These are phyloP conservation scores for Esperia sulphurella DNA, from an alignment of 2,888 invertebrate species.

Conservation along the genomic window DNA sequence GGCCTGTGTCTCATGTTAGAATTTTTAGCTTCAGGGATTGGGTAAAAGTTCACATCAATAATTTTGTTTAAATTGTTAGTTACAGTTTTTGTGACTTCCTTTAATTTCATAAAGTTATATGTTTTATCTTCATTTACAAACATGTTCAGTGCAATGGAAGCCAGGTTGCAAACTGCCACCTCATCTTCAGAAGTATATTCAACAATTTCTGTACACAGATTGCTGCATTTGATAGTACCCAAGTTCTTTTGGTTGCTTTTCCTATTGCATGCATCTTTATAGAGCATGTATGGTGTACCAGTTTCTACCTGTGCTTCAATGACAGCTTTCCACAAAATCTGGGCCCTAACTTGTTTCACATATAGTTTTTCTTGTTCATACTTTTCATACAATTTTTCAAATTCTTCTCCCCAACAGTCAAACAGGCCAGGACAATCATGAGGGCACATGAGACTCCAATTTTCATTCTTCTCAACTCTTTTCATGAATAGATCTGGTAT, in stretches of 20 bases:
- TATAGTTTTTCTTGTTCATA: conserved; percentile 91
- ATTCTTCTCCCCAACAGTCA: conserved; percentile 97
- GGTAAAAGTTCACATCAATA: conserved; percentile 98
- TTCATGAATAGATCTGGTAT: conserved; percentile 99
- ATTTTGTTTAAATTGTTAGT: conserved; percentile 97
- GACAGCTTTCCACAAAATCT: conserved; percentile 95
- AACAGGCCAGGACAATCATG: conserved; percentile 93
- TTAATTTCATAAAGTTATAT: conserved; percentile 93
- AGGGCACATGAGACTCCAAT: conserved; percentile 99
- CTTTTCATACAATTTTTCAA: conserved; percentile 90
- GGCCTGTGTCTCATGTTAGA: conserved; percentile 94
- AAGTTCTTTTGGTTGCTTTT: conserved; percentile 99
- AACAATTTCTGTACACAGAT: conserved; percentile 98
- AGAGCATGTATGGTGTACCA: conserved; percentile 98
- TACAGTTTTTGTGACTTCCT: conserved; percentile 91
- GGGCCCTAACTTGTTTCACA: conserved; percentile 86
- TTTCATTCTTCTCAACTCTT: conserved; percentile 89
- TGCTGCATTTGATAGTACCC: conserved; percentile 98
- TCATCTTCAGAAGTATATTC: conserved; percentile 96
- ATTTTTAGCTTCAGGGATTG: conserved; percentile 90
- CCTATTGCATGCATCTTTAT: conserved; percentile 96
- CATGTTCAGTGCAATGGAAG: conserved; percentile 97
- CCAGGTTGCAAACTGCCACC: conserved; percentile 98
- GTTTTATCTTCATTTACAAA: conserved; percentile 89
- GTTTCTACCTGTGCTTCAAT: conserved; percentile 98